These are phyloP conservation scores for Drosophila flavopinicola DNA, from an alignment of 2,888 invertebrate species.

Conservation along the genomic window DNA sequence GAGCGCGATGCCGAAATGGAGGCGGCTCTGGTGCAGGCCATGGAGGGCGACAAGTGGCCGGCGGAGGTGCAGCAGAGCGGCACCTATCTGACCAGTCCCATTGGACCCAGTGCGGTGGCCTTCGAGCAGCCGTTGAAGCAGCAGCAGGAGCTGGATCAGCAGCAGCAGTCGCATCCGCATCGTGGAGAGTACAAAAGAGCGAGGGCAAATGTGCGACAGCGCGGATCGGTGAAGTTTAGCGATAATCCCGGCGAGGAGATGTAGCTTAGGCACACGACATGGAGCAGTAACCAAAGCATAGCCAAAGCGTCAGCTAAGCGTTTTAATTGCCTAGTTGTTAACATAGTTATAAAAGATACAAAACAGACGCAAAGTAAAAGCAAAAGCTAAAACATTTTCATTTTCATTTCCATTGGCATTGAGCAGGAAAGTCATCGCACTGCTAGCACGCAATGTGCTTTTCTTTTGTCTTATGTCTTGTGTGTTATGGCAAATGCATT, in stretches of 20 bases:
- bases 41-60: slow-evolving; percentile 76
- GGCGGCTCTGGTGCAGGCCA: slow-evolving; percentile 54
- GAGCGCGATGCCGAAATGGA: slow-evolving; percentile 57
- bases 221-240: slow-evolving; percentile 78
- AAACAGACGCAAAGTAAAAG: slow-evolving; percentile 38
- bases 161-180: slow-evolving; percentile 8
- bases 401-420: slow-evolving; percentile 12
- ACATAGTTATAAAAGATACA: slow-evolving; percentile 40
- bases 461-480: slow-evolving; percentile 30
- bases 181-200: slow-evolving; percentile 57
- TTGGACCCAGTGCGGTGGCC: slow-evolving; percentile 72
- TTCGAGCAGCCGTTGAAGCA: slow-evolving; percentile 59
- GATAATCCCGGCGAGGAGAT: slow-evolving; percentile 72
- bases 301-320: slow-evolving; percentile 61
- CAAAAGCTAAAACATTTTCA: slow-evolving; percentile 28
- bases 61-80: slow-evolving; percentile 58
- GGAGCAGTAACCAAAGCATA: slow-evolving; percentile 66
- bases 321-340: slow-evolving; percentile 57
- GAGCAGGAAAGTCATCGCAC: slow-evolving; percentile 56
- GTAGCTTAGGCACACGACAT: slow-evolving; percentile 28
- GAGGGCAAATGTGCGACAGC: slow-evolving; percentile 62
- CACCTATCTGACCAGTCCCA: slow-evolving; percentile 66
- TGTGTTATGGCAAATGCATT: slow-evolving; percentile 49
- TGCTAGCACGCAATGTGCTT: slow-evolving; percentile 48
- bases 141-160: not conserved